Percentiles rank a stretch among this genome's conserved stretches.
Evolutionary conservation across 1,140 invertebrate genomes (phyloP).

Genomic region (Drosophila fuyamai): DNA sequence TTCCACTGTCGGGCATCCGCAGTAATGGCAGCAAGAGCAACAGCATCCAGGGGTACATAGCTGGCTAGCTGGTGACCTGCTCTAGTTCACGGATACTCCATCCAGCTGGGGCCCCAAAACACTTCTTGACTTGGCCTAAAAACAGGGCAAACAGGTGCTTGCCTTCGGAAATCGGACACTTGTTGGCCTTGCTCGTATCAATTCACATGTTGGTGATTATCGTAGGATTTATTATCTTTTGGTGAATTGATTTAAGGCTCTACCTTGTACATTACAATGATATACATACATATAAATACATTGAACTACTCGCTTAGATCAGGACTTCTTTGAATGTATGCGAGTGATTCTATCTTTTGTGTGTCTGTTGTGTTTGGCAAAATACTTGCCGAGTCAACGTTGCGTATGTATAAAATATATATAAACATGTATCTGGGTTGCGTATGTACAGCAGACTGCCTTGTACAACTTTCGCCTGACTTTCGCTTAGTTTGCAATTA

Average conservation of each 20-base stretch:
- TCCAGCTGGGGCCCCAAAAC: constrained; percentile 13
- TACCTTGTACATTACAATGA: constrained; percentile 53
- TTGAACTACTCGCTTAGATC: constrained; percentile 32
- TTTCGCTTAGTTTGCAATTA: constrained; percentile 47
- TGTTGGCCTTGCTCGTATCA: constrained; percentile 24
- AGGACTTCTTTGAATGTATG: constrained; percentile 27
- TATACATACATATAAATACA: constrained; percentile 46
- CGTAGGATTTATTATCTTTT: constrained; percentile 50
- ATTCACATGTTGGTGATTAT: constrained; percentile 26
- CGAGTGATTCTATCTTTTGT: constrained; percentile 1
- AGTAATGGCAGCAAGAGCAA: constrained; percentile 28
- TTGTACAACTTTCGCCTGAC: constrained; percentile 30
- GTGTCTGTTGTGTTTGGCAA: constrained; percentile 8
- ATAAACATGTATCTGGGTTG: constrained; percentile 14
- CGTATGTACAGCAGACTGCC: constrained; percentile 31
- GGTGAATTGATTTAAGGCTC: constrained; percentile 54
- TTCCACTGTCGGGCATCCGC: constrained; percentile 61
- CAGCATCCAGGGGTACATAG: constrained; percentile 24
- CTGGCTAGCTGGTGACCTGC: constrained; percentile 32
- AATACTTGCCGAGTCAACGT: constrained; percentile 14
- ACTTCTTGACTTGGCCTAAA: constrained; percentile 5
- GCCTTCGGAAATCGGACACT: constrained; percentile 26
- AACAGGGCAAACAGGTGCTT: constrained; percentile 19
- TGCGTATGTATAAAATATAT: constrained; percentile 16
- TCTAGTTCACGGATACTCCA: constrained; percentile 16